These are phyloP conservation scores for Prunella himalayana DNA, from an alignment of 2,113 vertebrate genomes.

Conservation along the genomic window DNA sequence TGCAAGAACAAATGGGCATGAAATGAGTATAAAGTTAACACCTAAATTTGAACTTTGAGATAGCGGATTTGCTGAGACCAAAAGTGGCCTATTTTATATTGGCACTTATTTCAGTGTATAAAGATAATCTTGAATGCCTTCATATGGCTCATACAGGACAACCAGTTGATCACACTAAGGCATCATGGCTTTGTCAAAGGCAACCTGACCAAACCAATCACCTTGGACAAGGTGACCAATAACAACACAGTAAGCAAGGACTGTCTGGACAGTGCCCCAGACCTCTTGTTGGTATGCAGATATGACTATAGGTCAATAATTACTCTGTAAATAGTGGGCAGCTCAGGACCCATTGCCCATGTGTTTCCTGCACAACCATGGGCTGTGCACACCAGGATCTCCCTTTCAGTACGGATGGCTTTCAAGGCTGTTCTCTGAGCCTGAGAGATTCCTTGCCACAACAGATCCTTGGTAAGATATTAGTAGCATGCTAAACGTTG, in stretches of 20 bases:
- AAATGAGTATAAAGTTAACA: not conserved
- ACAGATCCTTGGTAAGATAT: not conserved
- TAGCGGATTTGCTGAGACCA: not conserved
- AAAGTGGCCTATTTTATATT: not conserved
- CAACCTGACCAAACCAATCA: no score
- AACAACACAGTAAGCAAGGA: not conserved
- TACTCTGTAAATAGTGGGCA: not conserved
- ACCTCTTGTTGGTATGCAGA: not conserved
- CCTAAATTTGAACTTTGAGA: not conserved
- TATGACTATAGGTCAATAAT: not conserved
- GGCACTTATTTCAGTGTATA: not conserved
- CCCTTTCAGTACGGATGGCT: not conserved
- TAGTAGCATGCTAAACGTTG: not conserved
- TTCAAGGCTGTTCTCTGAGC: not conserved
- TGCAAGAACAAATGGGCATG: not conserved
- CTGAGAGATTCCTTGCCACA: not conserved
- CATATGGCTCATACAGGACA: no score
- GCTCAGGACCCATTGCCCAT: not conserved
- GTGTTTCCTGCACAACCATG: not conserved
- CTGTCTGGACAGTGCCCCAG: not conserved
- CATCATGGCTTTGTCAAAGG: not conserved
- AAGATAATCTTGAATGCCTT: not conserved
- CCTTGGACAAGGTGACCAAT: not conserved
- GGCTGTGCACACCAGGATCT: not conserved
- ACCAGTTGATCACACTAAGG: not conserved